These are phyloP conservation scores for Coregonus suidteri DNA, from an alignment of 2,797 vertebrate genomes.

Conservation along the genomic window DNA sequence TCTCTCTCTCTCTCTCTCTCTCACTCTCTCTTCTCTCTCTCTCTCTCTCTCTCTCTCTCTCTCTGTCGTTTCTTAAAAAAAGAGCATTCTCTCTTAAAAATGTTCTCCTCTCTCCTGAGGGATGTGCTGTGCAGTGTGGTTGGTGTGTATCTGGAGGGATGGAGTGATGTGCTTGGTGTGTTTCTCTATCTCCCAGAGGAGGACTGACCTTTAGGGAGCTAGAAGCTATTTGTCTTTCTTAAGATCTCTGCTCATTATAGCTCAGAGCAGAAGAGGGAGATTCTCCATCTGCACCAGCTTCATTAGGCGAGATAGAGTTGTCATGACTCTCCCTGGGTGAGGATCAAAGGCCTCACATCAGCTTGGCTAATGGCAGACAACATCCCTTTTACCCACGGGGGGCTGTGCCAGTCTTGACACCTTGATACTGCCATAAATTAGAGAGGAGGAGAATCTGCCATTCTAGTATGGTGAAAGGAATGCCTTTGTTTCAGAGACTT, in stretches of 20 bases:
- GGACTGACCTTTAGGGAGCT: slow-evolving; percentile 13
- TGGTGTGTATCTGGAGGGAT: neutral
- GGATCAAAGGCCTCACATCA: no score
- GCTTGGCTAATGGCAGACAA: no score
- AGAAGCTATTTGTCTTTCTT: slow-evolving; percentile 34
- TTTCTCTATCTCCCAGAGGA: neutral
- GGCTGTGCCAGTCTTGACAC: no score
- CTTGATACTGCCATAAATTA: no score
- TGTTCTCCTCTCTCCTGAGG: neutral
- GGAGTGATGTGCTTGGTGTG: neutral
- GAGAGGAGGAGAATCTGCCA: no score
- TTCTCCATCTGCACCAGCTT: slow-evolving; percentile 8
- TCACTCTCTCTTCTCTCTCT: neutral
- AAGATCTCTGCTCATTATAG: slow-evolving; percentile 26
- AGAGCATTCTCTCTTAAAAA: neutral
- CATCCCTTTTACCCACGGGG: no score
- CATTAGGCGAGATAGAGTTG: neutral
- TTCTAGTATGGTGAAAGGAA: no score
- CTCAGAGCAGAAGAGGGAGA: slow-evolving; percentile 12
- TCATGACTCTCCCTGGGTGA: no score
- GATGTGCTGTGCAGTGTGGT: neutral
- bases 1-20: neutral
- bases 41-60: neutral
- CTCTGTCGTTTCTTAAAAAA: neutral
- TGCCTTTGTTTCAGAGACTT: no score